Percentiles rank a stretch among this genome's conserved stretches.
These are phyloP conservation scores for Spondyliosoma cantharus DNA, from an alignment of 2,797 vertebrate species.

Conservation along the genomic window DNA sequence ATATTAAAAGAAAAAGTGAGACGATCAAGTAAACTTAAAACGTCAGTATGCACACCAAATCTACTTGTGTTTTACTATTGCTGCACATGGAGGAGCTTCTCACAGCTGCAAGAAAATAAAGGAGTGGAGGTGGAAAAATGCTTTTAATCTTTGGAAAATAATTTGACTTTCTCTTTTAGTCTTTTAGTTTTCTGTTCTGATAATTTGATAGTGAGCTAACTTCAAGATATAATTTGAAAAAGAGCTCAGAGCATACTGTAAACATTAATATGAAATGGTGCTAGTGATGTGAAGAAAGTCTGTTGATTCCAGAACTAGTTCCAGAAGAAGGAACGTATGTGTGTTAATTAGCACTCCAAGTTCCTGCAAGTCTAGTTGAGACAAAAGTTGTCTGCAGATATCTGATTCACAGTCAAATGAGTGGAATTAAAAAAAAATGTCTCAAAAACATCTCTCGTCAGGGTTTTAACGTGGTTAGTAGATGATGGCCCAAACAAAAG, in stretches of 20 bases:
- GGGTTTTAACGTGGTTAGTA: background rate
- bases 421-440: background rate
- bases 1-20: no score
- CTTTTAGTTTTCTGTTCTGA: no score
- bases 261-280: background rate
- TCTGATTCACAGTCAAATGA: background rate
- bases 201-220: background rate
- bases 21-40: no score
- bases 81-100: no score
- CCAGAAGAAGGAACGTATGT: conserved; percentile 33
- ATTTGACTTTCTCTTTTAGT: no score
- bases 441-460: background rate
- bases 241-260: background rate
- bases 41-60: no score
- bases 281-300: background rate
- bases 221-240: background rate
- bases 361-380: background rate
- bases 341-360: background rate
- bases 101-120: no score
- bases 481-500: background rate
- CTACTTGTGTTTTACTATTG: no score
- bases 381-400: background rate
- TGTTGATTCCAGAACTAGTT: background rate
- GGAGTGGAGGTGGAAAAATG: no score
- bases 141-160: no score